Evolutionary conservation across 2,113 vertebrate genomes (phyloP).

Genomic region (Jacana jacana): DNA sequence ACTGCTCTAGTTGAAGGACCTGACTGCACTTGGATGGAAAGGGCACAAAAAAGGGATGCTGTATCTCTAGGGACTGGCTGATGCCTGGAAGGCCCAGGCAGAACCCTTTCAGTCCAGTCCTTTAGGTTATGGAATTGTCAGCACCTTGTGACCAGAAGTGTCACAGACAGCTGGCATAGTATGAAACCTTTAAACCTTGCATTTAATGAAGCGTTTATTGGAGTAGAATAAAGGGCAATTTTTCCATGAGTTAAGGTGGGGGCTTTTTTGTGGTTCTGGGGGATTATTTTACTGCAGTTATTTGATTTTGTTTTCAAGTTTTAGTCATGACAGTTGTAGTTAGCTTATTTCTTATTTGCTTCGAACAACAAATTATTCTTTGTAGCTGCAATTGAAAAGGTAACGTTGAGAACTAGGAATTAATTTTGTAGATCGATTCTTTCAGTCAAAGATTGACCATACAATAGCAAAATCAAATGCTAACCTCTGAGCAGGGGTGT

Average conservation of each 20-base stretch:
- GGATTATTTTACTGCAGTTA: not conserved
- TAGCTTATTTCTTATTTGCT: not conserved
- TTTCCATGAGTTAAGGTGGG: not conserved
- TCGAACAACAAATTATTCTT: not conserved
- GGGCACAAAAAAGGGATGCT: too few species aligned
- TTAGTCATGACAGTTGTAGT: not conserved
- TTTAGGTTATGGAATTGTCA: not conserved
- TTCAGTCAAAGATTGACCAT: not conserved
- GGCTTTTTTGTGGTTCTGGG: too few species aligned
- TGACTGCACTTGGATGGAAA: not conserved
- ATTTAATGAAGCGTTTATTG: not conserved
- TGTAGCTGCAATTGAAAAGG: not conserved
- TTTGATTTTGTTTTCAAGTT: not conserved
- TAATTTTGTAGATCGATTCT: not conserved
- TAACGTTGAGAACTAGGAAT: not conserved
- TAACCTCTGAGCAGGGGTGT: not conserved
- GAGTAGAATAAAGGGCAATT: not conserved
- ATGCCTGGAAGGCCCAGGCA: accelerated
- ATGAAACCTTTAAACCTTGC: not conserved
- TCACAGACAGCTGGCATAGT: not conserved
- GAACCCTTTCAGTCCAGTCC: not conserved
- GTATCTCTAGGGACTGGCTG: too few species aligned
- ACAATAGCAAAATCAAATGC: not conserved
- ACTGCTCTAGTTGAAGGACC: not conserved
- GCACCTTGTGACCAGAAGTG: not conserved